A percentile compares a stretch with the other conserved stretches of the same genome.
Evolutionary conservation across 2,113 vertebrate genomes (phyloP).

Genomic region (Anhinga anhinga): DNA sequence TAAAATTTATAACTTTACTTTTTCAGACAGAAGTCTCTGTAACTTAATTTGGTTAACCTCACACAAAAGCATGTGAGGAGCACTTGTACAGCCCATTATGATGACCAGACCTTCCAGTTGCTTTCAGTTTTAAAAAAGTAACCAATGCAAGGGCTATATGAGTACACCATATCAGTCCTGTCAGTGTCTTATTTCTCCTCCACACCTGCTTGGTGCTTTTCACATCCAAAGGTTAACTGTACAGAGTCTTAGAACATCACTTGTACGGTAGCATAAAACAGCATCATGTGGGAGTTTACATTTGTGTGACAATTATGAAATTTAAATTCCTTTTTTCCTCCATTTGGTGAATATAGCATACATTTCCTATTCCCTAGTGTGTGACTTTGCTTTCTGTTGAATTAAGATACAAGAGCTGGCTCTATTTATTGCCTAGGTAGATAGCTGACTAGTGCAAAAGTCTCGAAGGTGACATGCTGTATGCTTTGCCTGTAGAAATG

Average conservation of each 20-base stretch:
- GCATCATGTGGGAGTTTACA: no score
- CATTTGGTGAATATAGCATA: background rate
- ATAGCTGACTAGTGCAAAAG: conserved; percentile 8
- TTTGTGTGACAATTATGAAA: background rate
- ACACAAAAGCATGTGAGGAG: background rate
- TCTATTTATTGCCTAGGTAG: background rate
- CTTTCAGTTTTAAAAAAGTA: background rate
- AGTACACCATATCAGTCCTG: rapidly evolving
- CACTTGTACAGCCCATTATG: background rate
- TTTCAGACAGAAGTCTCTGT: background rate
- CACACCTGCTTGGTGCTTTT: background rate
- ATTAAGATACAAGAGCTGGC: background rate
- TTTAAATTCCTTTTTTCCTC: background rate
- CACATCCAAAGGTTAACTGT: background rate
- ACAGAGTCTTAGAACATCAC: background rate
- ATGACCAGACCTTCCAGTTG: background rate
- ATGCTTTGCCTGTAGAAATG: background rate
- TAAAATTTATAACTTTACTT: background rate
- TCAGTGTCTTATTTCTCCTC: background rate
- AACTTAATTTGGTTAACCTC: background rate
- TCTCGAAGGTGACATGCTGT: background rate
- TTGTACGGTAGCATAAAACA: background rate
- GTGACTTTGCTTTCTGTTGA: background rate
- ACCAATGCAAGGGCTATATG: background rate
- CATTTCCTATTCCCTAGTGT: background rate